Evolutionary conservation across 1,140 invertebrate species (phyloP).

Genomic region (Cephus cinctus): DNA sequence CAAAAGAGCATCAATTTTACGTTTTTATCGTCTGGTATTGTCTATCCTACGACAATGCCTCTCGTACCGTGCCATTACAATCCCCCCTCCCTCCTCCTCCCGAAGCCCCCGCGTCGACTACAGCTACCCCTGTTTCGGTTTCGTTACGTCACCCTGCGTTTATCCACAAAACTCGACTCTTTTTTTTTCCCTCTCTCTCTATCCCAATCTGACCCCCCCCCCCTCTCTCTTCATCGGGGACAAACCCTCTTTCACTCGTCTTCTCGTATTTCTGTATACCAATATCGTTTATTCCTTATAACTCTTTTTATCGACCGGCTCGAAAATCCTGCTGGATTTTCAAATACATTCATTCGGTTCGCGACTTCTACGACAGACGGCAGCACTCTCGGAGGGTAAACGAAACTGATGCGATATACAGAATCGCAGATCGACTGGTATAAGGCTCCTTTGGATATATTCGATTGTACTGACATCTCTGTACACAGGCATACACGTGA

Average conservation of each 20-base stretch:
- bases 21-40: constrained; percentile 54
- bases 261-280: background rate
- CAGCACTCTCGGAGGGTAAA: too few species aligned
- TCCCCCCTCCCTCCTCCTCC: constrained; percentile 21
- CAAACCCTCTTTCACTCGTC: constrained; percentile 10
- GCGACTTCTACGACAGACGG: too few species aligned
- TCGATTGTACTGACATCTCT: too few species aligned
- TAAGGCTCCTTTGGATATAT: too few species aligned
- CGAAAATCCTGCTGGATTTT: constrained; percentile 24
- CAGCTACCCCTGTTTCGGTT: too few species aligned
- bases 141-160: constrained; percentile 18
- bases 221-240: constrained; percentile 13
- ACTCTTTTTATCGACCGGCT: constrained; percentile 11
- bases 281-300: constrained; percentile 8
- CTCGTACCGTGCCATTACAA: background rate
- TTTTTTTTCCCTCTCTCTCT: constrained; percentile 12
- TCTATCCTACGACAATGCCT: constrained; percentile 50
- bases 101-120: constrained; percentile 9
- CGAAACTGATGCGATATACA: too few species aligned
- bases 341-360: constrained; percentile 24
- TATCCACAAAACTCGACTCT: constrained; percentile 13
- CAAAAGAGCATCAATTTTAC: constrained; percentile 57
- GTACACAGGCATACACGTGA: too few species aligned
- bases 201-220: constrained; percentile 9
- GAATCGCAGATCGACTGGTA: too few species aligned